Base-by-base conservation (phyloP, 2,888 invertebrate genomes). In the Pristionchus maxplancki region DNA sequence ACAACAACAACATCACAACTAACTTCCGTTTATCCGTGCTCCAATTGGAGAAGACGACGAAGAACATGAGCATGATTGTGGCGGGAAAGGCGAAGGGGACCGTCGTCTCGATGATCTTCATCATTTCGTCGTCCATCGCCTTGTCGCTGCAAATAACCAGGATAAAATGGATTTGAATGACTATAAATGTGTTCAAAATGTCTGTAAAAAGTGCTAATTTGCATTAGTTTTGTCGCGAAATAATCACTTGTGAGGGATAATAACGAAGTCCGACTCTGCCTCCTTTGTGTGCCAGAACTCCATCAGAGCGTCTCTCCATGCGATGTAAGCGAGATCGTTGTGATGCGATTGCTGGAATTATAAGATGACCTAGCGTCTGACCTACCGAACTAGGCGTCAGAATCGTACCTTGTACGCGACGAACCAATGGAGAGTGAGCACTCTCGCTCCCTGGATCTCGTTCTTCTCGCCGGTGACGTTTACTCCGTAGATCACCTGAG, bases 91-190 rank as follows among this genome's bases (percentile, higher is more conserved):
- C 94, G 85, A 93, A 94, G 20, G 94, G 94, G 13, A 94, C 92
- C 11, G 94, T 93, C 8, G 93, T 93, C 89, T 93, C 90, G 89
- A 94, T 94, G 81, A 94, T 94, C 83, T 94, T 91, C 71, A 92
- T 89, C 90, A 94, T 92, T 89, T 94, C 94, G 90, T 94, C 94
- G 89, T 94, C 94, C 94, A 94, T 94, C 40, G 94, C 94, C 81
- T 93, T 92, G 89, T 94, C 94, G 86, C 94, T 94, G 84, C 89
- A 93, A 64, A 1, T 6, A 44, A 44, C 11, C 11, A 44, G 6
- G 8, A 44, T 11, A 44, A 44, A 44, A 44, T 11, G 44, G 44
- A 44, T 44, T 44, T 44, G 6, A 6, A 11, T 44, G n/a, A n/a
- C n/a, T n/a, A n/a, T n/a, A n/a, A n/a, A n/a, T n/a, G n/a, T n/a